A percentile compares a stretch with the other conserved stretches of the same genome.
Conservation (phyloP, 1,140 invertebrate genomes). For the Formica exsecta region DNA sequence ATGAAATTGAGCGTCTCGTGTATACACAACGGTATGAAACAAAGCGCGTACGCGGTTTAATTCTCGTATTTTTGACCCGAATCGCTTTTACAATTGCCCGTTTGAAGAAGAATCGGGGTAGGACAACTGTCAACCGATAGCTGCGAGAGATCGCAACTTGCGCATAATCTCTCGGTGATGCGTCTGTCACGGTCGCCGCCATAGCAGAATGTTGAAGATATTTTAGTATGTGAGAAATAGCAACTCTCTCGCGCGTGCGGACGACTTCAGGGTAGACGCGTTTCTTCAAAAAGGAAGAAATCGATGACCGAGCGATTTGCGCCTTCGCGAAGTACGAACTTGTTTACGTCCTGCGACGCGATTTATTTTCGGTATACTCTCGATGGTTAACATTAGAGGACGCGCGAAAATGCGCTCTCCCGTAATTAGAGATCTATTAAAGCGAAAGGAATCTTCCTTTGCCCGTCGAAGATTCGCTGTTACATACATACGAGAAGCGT, state of each 20-base stretch:
- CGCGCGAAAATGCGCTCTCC: not conserved
- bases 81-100: not conserved
- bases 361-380: conserved; percentile 46
- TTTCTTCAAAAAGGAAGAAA: conserved; percentile 45
- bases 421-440: conserved; percentile 50
- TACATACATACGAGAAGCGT: not conserved
- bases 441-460: conserved; percentile 33
- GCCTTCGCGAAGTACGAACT: conserved; percentile 34
- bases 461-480: not conserved
- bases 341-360: conserved; percentile 32
- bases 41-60: not conserved
- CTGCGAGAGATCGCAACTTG: conserved; percentile 31
- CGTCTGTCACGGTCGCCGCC: not conserved
- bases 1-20: conserved; percentile 16
- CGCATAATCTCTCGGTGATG: conserved; percentile 18
- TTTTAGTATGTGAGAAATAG: conserved; percentile 55
- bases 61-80: conserved; percentile 7
- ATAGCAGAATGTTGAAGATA: conserved; percentile 52
- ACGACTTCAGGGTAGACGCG: conserved; percentile 3
- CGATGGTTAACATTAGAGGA: conserved; percentile 20
- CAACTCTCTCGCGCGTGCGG: not conserved
- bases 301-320: conserved; percentile 25
- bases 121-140: not conserved
- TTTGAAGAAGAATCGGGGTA: not conserved
- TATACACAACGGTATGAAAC: not conserved